Evolutionary conservation across 2,888 invertebrate genomes (phyloP), one percentile per base, ranked within the genome.

Genomic region (Halictus ligatus): DNA sequence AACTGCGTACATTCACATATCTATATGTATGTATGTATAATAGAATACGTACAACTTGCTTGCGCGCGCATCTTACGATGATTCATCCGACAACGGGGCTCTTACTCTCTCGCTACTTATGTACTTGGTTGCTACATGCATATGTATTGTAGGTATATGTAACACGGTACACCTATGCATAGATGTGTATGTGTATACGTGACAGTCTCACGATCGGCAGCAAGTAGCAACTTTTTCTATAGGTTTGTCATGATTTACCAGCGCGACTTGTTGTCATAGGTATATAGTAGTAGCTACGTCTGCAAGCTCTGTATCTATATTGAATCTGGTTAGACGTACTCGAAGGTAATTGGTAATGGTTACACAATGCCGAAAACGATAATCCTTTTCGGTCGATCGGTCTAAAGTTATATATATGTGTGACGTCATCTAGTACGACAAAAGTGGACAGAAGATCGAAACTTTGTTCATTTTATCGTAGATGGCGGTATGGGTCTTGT

Each of bases 61-160:
- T 87, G 89, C 85, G 89, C 82, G 80, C 88, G 87, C 89, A 89
- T 84, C 71, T 48, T 74, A 72, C 29, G 88, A 81, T 88, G 88
- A 88, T 81, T 88, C 88, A 88, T 75, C 58, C 58, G 29, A 84
- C 50, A n/a, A 60, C 69, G 64, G 48, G 48, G 48, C 54, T 83
- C 60, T 50, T 58, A 40, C 21, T 58, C 60, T 13, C 60, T 58
- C n/a, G 10, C n/a, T 58, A 5, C 35, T 35, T 35, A n/a, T n/a
- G 21, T 54, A 54, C 3, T 18, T 10, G 7, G 2, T n/a, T 5
- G 35, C 35, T 35, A 58, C n/a, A 58, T 58, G n/a, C 58, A n/a
- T n/a, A 58, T n/a, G 10, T 21, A 58, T 58, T 58, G 8, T 21
- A 21, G 18, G 21, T 54, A 54, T 7, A 54, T 54, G 13, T 35